Percentiles rank a stretch among this genome's conserved stretches.
Evolutionary conservation across 2,797 vertebrate genomes (phyloP).

Genomic region (Falco berigora): DNA sequence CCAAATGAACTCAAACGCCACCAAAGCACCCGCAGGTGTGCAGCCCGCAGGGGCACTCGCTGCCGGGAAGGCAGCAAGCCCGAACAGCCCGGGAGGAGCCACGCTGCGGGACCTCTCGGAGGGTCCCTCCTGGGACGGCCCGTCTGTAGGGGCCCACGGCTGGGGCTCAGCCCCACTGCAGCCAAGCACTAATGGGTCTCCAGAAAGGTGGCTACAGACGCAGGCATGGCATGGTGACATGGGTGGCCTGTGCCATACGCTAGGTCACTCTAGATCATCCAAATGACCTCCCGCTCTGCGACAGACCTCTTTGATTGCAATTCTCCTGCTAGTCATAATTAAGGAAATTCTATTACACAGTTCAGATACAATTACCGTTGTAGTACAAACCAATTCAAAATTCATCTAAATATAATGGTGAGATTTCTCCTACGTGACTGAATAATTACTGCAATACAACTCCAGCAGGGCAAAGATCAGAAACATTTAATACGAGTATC

Average conservation of each 20-base stretch:
- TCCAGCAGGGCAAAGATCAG: background rate
- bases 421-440: background rate
- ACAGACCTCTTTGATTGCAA: background rate
- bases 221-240: background rate
- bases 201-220: background rate
- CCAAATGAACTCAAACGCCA: background rate
- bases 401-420: constrained; percentile 20
- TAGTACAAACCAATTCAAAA: constrained; percentile 11
- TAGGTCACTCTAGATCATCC: background rate
- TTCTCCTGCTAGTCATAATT: background rate
- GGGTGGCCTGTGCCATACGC: background rate
- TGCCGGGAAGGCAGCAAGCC: background rate
- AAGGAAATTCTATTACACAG: background rate
- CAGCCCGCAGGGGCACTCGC: background rate
- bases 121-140: background rate
- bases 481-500: background rate
- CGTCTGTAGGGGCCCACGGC: background rate
- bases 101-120: background rate
- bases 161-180: background rate
- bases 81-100: background rate
- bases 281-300: background rate
- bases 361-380: constrained; percentile 4
- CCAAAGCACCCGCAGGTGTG: background rate
- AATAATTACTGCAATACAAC: constrained; percentile 20
- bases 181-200: background rate